Base-by-base conservation (phyloP, 2,797 vertebrate genomes). In the Spinibarbus caldwelli region DNA sequence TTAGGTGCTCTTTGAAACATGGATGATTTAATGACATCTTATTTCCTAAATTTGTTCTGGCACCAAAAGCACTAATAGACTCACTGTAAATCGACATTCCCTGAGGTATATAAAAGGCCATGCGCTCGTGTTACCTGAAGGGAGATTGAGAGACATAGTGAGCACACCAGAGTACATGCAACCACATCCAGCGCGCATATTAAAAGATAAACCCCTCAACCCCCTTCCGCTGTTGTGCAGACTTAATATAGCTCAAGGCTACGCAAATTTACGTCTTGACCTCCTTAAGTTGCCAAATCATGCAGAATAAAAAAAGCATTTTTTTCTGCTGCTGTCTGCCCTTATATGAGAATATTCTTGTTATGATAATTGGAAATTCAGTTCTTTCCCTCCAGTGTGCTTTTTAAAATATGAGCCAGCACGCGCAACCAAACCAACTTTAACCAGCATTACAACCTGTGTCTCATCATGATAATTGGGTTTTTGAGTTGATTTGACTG, bases 361-460 rank as follows among this genome's bases (percentile, higher is more conserved):
- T 94, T 96, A 94, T 91, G 91, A 93, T 96, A 97, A 97, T 94
- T 95, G 93, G 92, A 90, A 89, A 88, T 91, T 49, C 86, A 79
- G 87, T 91, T 81, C 91, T 80, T 87, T 87, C 87, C 87, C 78
- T 52, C 90, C 86, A 90, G 85, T 85, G 84, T 82, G 81, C 93
- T 83, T 94, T 34, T 10, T 87, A 91, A 91, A 95, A 91, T 87
- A 91, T 0, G 31, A 93, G 87, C 79, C 91, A 90, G 93, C 92
- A 89, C 86, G 79, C 88, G 86, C 91, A 95, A 87, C 87, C 90
- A 91, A 93, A 92, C 92, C 85, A 91, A 91, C 92, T 95, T 94
- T 92, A 95, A 96, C 95, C 95, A 96, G 95, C 93, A 95, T 95
- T 94, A 90, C 94, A 96, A 96, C 94, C 95, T 95, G 95, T 90